Evolutionary conservation across 1,140 invertebrate genomes (phyloP).

Genomic region (Drosophila guanche): DNA sequence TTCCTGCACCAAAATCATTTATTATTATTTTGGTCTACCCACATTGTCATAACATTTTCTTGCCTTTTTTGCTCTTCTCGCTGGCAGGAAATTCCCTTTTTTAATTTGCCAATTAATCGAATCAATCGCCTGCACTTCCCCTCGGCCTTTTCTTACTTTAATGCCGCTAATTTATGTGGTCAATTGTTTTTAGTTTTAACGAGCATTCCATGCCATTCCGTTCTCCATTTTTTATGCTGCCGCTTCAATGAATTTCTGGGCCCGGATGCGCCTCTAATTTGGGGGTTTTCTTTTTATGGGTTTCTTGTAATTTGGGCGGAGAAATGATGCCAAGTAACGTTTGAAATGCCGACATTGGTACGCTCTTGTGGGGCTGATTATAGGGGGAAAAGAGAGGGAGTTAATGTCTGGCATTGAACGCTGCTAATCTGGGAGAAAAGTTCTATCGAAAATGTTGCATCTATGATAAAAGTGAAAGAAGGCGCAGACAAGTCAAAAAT

Average conservation of each 20-base stretch:
- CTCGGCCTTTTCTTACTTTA: constrained; percentile 53
- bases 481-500: too few relatives aligned
- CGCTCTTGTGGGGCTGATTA: too few relatives aligned
- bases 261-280: constrained; percentile 16
- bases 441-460: too few relatives aligned
- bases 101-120: constrained; percentile 79
- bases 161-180: constrained; percentile 77
- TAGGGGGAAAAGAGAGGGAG: too few relatives aligned
- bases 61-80: constrained; percentile 12
- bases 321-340: too few relatives aligned
- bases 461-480: too few relatives aligned
- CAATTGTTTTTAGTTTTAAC: constrained; percentile 79
- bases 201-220: constrained; percentile 50
- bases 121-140: constrained; percentile 74
- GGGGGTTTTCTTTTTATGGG: neutral
- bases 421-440: too few relatives aligned
- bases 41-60: constrained; percentile 68
- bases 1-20: constrained; percentile 55
- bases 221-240: constrained; percentile 52
- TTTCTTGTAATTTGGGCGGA: too few relatives aligned
- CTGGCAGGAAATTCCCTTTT: constrained; percentile 49
- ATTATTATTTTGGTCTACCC: constrained; percentile 71
- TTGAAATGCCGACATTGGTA: too few relatives aligned
- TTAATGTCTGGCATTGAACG: too few relatives aligned
- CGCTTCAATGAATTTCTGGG: constrained; percentile 25